Conservation (phyloP, 2,888 invertebrate species). For the Chydorus sphaericus region DNA sequence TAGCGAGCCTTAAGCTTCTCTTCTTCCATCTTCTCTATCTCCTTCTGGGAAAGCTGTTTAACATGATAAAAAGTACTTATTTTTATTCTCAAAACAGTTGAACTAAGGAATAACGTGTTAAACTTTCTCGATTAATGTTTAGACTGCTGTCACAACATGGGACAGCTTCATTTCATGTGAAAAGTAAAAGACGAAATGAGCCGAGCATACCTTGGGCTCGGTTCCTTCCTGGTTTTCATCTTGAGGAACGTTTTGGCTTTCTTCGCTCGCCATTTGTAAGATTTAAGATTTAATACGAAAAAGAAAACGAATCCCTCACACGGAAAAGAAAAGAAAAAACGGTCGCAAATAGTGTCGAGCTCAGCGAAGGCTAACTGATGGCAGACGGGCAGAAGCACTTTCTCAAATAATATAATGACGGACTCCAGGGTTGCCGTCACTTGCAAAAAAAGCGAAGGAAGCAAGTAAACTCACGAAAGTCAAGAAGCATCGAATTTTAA, state of each 20-base stretch:
- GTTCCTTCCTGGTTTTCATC: not conserved
- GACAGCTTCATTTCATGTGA: too few relatives aligned
- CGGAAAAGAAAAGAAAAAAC: too few relatives aligned
- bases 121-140: too few relatives aligned
- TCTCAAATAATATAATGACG: not conserved
- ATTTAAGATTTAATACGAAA: too few relatives aligned
- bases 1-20: conserved; percentile 86
- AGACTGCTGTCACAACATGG: too few relatives aligned
- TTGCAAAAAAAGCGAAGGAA: not conserved
- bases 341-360: too few relatives aligned
- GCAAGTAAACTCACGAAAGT: not conserved
- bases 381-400: too few relatives aligned
- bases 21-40: conserved; percentile 77
- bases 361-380: too few relatives aligned
- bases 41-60: conserved; percentile 30
- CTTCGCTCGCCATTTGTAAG: conserved; percentile 5
- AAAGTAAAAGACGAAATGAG: too few relatives aligned
- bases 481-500: not conserved
- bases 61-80: not conserved
- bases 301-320: too few relatives aligned
- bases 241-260: not conserved
- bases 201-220: not conserved
- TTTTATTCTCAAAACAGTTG: too few relatives aligned
- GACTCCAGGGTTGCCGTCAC: not conserved
- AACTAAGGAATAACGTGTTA: too few relatives aligned